Evolutionary conservation across 2,113 vertebrate genomes (phyloP).

Genomic region (Mystacornis crossleyi): DNA sequence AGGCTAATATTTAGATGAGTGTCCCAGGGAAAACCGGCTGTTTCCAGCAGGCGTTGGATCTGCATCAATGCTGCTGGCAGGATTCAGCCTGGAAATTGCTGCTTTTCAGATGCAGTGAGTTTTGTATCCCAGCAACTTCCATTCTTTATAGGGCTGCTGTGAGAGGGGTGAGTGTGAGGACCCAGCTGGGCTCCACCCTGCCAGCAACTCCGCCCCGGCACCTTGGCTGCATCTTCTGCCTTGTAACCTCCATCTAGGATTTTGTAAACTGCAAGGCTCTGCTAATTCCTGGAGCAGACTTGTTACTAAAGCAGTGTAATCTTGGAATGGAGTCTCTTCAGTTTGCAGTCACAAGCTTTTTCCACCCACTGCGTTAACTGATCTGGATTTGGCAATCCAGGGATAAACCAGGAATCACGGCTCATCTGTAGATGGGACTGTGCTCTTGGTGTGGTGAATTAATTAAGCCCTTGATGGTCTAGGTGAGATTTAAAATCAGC

Average conservation of each 20-base stretch:
- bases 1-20: not conserved
- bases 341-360: not conserved
- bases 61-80: not conserved
- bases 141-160: not conserved
- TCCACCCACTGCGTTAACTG: not conserved
- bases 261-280: not conserved
- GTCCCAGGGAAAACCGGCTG: not conserved
- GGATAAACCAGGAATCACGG: not conserved
- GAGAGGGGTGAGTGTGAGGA: not conserved
- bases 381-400: not conserved
- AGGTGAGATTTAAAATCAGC: not conserved
- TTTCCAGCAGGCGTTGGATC: not conserved
- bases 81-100: not conserved
- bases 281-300: not conserved
- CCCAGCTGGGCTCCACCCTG: not conserved
- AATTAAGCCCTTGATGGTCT: not conserved
- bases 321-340: not conserved
- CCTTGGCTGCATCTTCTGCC: not conserved
- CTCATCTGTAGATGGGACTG: rapidly evolving
- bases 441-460: not conserved
- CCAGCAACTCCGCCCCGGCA: rapidly evolving
- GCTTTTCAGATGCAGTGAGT: not conserved
- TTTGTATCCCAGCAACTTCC: not conserved
- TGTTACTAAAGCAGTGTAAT: not conserved
- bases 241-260: not conserved